Conservation (phyloP, 1,140 invertebrate species). For the Epicauta chinensis region DNA sequence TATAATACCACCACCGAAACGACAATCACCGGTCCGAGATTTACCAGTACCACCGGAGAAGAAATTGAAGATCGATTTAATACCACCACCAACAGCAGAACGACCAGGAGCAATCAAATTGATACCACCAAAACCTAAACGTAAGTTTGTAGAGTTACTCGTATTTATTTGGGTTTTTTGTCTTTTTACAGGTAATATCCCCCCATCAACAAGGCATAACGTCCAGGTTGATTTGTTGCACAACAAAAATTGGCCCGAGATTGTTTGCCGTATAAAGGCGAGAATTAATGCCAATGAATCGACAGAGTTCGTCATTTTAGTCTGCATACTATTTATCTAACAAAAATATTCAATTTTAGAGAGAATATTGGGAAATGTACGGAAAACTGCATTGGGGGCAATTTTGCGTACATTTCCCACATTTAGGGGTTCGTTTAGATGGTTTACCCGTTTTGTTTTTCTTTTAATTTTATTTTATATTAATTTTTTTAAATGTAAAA, state of each 20-base stretch:
- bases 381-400: too few relatives aligned
- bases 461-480: too few relatives aligned
- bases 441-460: too few relatives aligned
- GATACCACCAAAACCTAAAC: conserved; percentile 79
- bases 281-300: neutral
- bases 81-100: conserved; percentile 49
- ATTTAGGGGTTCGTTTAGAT: too few relatives aligned
- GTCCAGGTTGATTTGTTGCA: too few relatives aligned
- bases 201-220: too few relatives aligned
- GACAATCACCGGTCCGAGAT: conserved; percentile 56
- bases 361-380: too few relatives aligned
- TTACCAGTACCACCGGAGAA: conserved; percentile 59
- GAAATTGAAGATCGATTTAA: conserved; percentile 49
- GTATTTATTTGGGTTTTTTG: conserved; percentile 28
- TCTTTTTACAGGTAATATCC: conserved; percentile 33
- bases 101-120: conserved; percentile 75
- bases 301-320: neutral
- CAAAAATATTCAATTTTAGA: neutral
- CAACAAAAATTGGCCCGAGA: too few relatives aligned
- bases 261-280: too few relatives aligned
- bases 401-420: too few relatives aligned
- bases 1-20: conserved; percentile 50
- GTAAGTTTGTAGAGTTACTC: conserved; percentile 56
- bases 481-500: neutral
- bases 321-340: neutral